Base-by-base conservation (phyloP, 2,888 invertebrate genomes). In the Diadegma fenestrale region DNA sequence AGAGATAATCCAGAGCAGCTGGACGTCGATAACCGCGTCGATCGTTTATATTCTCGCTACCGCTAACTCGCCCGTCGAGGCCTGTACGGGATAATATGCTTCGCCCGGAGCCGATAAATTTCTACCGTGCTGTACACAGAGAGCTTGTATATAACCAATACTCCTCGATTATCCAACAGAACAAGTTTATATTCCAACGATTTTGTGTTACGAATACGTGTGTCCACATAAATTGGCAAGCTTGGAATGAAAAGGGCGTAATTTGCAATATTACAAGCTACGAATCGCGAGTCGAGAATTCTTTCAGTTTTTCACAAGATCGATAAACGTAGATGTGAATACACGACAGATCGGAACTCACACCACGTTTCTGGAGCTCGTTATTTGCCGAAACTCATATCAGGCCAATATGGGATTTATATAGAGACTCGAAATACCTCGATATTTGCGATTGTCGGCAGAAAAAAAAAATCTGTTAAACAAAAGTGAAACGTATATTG, bases 1-100 rank as follows among this genome's bases (percentile, higher is more conserved):
- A 82, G 79, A 82, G 85, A 82, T 85, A 82, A 85, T 85, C 82
- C 85, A 63, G 71, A 82, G 51, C 85, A 85, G 82, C 82, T 82
- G 85, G 82, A 75, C 85, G 79, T 76, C 75, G 82, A 82, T 85
- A 85, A 82, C 85, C 69, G 64, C 69, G 64, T 75, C 69, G 73
- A 85, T 79, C 81, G 81, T 82, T 85, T 80, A 84, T 85, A 85
- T 85, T 82, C 58, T 68, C 48, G 30, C 43, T 41, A 54, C 69
- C 30, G 30, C 43, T 33, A 63, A 51, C 58, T 37, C 51, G 30
- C 37, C n/a, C n/a, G 26, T 61, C 63, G 22, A 58, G 79, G 41
- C 72, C 66, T 58, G 58, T 66, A 51, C 48, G 71, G 48, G 45
- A 69, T 82, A 79, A 85, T 80, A 72, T 80, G 85, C 85, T 58